Evolutionary conservation across 2,113 vertebrate species (phyloP), one percentile per base, ranked within the genome.

Genomic region (Chunga burmeisteri): DNA sequence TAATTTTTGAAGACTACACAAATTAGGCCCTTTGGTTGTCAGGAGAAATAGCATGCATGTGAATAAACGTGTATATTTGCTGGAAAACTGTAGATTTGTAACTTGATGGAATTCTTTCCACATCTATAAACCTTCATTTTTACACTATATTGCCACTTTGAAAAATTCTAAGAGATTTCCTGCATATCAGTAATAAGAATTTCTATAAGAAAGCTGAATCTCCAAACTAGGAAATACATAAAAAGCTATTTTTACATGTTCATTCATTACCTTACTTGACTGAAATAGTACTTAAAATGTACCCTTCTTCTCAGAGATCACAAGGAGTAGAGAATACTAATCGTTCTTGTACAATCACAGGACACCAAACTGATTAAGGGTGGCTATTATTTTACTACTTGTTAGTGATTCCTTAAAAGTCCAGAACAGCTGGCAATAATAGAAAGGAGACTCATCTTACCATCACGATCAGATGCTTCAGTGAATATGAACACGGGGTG

Each of bases 361-460:
- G 58, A 73, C 75, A 93, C 46, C 26, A 55, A 70, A 74, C 27
- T 47, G 71, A 96, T 91, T 90, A 89, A 63, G 62, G 66, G 67
- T 56, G 44, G 63, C 59, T 92, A 93, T 94, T 88, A 90, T 71
- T 94, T 90, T 92, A 84, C 88, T 72, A 44, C 63, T 74, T 63
- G 85, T 95, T 92, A 94, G 95, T 56, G 86, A 86, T 92, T 97
- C 65, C 46, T 81, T 56, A 73, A 11, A 59, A 92, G 72, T 47
- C 55, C 74, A 77, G 82, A 94, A 85, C 50, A 82, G 52, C 14
- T 32, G 58, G 21, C 65, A 86, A 17, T 38, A 56, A 78, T 9
- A 92, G 79, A 61, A 66, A 70, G 52, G 38, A 62, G 16, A 84
- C 29, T 74, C 56, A 34, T 74, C 81, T 92, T 55, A 61, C 40